Conservation (phyloP, 2,797 vertebrate genomes). For the Limnodromus scolopaceus region DNA sequence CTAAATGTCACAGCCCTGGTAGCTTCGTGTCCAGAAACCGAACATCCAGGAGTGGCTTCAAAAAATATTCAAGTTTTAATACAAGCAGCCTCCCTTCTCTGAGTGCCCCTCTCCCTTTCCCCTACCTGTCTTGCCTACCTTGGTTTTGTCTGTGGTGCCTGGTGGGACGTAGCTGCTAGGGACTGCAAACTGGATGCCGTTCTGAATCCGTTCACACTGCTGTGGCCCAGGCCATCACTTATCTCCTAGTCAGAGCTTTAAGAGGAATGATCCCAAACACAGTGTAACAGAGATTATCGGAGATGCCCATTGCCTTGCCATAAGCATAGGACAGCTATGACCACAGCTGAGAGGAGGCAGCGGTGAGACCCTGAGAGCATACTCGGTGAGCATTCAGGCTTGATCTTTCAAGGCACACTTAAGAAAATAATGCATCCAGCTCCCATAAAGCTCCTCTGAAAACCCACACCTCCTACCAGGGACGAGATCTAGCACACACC, state of each 20-base stretch:
- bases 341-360: rapidly evolving
- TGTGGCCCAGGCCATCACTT: not conserved
- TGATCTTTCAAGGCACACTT: not conserved
- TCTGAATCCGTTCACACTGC: not conserved
- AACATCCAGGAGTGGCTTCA: not conserved
- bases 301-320: not conserved
- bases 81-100: not conserved
- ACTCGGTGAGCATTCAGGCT: not conserved
- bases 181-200: not conserved
- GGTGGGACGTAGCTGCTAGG: not conserved
- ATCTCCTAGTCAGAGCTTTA: not conserved
- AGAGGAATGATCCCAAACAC: not conserved
- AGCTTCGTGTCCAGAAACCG: not conserved
- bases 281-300: not conserved
- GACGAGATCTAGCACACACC: not conserved
- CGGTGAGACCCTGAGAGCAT: not conserved
- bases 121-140: not conserved
- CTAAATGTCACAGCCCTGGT: not conserved
- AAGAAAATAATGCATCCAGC: not conserved
- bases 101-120: not conserved
- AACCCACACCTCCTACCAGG: not conserved
- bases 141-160: not conserved
- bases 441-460: not conserved
- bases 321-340: not conserved
- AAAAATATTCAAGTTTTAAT: not conserved